Conservation (phyloP, 1,140 invertebrate species). For the Leptonema lineaticorne region DNA sequence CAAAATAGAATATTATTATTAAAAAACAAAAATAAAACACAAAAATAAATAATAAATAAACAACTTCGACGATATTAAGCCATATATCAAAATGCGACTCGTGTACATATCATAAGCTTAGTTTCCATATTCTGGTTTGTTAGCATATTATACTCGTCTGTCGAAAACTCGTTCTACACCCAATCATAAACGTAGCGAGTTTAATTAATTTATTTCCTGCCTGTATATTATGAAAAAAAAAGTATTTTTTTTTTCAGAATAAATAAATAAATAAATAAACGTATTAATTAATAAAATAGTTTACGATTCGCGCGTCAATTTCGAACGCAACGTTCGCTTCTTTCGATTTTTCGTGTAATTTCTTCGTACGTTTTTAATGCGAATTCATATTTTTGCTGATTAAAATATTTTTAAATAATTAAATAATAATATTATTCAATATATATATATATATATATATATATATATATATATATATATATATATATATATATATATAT, state of each 20-base stretch:
- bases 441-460: background rate
- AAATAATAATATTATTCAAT: background rate
- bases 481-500: background rate
- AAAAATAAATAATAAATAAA: background rate
- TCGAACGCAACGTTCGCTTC: background rate
- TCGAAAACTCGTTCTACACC: background rate
- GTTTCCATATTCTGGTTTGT: slow-evolving; percentile 16
- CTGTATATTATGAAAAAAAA: background rate
- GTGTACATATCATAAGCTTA: slow-evolving; percentile 3
- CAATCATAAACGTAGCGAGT: slow-evolving; percentile 10
- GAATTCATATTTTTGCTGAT: background rate
- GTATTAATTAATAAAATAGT: no score
- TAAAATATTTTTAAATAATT: background rate
- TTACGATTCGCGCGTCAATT: background rate
- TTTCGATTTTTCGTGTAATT: background rate
- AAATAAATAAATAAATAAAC: no score
- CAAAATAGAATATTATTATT: no score
- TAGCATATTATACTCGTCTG: slow-evolving; percentile 6
- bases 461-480: background rate
- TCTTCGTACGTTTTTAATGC: background rate
- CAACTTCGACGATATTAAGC: slow-evolving; percentile 8
- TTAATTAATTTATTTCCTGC: slow-evolving; percentile 9
- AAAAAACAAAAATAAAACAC: no score
- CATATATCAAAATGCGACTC: slow-evolving; percentile 4
- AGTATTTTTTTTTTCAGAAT: no score